phyloP scores from a whole-genome alignment of 1,140 invertebrate species.

The Theocolax elegans region DNA sequence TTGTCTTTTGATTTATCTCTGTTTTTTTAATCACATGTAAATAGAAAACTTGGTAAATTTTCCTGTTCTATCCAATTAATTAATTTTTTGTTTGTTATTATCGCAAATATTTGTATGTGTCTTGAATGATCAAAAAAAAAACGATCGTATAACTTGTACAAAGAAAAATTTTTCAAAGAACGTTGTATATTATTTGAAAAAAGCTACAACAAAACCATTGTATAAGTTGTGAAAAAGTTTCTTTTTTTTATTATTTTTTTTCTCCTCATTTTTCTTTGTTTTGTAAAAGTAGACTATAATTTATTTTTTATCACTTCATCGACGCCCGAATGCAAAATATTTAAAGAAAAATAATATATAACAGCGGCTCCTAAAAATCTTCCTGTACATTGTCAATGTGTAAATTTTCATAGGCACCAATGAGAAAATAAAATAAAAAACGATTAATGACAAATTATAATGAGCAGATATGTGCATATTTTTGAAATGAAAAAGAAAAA shows the following conservation, averaged over 20 bases:
- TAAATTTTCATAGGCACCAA: constrained; percentile 35
- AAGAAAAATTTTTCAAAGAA: constrained; percentile 36
- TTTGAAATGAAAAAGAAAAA: constrained; percentile 36
- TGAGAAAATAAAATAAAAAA: constrained; percentile 25
- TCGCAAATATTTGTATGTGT: constrained; percentile 39
- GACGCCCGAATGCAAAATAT: constrained; percentile 18
- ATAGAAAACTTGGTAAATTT: constrained; percentile 35
- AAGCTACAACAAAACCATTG: too few relatives aligned
- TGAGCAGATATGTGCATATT: constrained; percentile 35
- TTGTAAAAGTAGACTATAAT: constrained; percentile 31
- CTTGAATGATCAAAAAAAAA: constrained; percentile 32
- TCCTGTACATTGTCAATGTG: constrained; percentile 41
- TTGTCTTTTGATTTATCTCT: constrained; percentile 23
- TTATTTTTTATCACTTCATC: constrained; percentile 31
- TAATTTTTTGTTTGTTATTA: constrained; percentile 38
- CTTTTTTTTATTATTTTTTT: too few relatives aligned
- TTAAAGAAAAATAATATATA: not conserved
- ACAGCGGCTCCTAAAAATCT: constrained; percentile 36
- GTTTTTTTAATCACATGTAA: constrained; percentile 34
- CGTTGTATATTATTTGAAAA: constrained; percentile 42
- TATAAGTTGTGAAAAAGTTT: constrained; percentile 31
- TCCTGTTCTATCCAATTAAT: constrained; percentile 27
- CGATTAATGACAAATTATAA: constrained; percentile 23
- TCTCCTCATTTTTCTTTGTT: too few relatives aligned
- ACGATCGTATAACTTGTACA: constrained; percentile 37